Evolutionary conservation across 2,113 vertebrate species (phyloP), one percentile per base, ranked within the genome.

Genomic region (Alethe castanea): DNA sequence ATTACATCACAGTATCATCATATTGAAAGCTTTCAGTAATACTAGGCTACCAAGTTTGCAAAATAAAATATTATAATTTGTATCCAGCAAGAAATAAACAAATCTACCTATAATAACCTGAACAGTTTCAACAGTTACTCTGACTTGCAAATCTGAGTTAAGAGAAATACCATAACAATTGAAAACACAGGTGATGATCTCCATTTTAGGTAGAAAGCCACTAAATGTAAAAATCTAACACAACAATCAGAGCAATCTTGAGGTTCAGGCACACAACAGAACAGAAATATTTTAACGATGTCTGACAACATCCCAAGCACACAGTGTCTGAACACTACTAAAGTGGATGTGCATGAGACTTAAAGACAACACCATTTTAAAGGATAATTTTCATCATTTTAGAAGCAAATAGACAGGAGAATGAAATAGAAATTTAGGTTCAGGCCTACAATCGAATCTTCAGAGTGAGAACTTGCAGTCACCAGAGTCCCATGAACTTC

Each of bases 381-480:
- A 76, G 44, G 45, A 45, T 29, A 36, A 50, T 53, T 69, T 73
- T 88, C 26, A 77, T 44, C 1, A 82, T 59, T 86, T 60, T 78
- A 88, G 38, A 78, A 92, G 47, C 18, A 88, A 92, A 73, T 2
- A 88, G 18, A 70, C 9, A 82, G 16, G 25, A 17, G 24, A 74
- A 77, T 2, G 0, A 78, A 92, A 67, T 0, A 53, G 14, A 94
- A 90, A 86, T 59, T 81, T 61, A 84, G 40, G 40, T 78, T 86
- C 60, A 81, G 53, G 93, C 90, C 94, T 88, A 78, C 45, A 92
- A 47, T 81, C 31, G 52, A 31, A 81, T 90, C 71, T 93, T 66
- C 85, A 53, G 47, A 47, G 78, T 19, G 81, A 67, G 53, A 86
- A 53, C 28, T 29, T 84, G 80, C 45, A 74, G 77, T 38, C 65